phyloP scores from a whole-genome alignment of 2,113 vertebrate genomes.

The Paedocypris sp. region DNA sequence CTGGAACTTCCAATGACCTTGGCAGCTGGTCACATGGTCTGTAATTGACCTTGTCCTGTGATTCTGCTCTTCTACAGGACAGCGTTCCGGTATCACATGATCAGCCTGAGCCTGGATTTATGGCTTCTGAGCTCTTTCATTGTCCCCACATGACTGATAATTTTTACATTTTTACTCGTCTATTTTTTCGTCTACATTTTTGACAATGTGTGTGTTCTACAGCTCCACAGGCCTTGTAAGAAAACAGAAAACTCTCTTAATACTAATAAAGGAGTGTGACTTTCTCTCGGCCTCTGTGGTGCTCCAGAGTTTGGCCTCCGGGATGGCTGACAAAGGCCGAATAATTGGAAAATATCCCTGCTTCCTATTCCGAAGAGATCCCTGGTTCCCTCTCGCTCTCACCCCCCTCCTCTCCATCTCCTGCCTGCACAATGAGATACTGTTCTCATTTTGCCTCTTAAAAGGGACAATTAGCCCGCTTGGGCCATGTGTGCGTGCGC shows the following conservation, averaged over 20 bases:
- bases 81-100: too few relatives aligned
- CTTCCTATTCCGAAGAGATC: conserved; percentile 37
- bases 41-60: too few relatives aligned
- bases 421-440: conserved; percentile 31
- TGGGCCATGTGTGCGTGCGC: neutral
- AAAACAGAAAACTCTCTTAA: conserved; percentile 39
- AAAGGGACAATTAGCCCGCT: conserved; percentile 29
- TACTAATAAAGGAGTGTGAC: conserved; percentile 55
- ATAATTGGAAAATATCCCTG: conserved; percentile 62
- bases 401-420: neutral
- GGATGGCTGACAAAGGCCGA: conserved; percentile 41
- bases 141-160: too few relatives aligned
- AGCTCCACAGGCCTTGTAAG: conserved; percentile 3
- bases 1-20: too few relatives aligned
- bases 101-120: too few relatives aligned
- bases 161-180: too few relatives aligned
- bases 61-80: too few relatives aligned
- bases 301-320: conserved; percentile 42
- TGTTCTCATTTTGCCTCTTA: conserved; percentile 31
- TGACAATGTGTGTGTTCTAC: neutral
- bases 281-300: conserved; percentile 34
- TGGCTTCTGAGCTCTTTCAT: too few relatives aligned
- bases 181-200: conserved; percentile 25
- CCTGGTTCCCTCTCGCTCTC: neutral
- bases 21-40: too few relatives aligned